phyloP scores from a whole-genome alignment of 2,888 invertebrate species.

The Buathra laborator region DNA sequence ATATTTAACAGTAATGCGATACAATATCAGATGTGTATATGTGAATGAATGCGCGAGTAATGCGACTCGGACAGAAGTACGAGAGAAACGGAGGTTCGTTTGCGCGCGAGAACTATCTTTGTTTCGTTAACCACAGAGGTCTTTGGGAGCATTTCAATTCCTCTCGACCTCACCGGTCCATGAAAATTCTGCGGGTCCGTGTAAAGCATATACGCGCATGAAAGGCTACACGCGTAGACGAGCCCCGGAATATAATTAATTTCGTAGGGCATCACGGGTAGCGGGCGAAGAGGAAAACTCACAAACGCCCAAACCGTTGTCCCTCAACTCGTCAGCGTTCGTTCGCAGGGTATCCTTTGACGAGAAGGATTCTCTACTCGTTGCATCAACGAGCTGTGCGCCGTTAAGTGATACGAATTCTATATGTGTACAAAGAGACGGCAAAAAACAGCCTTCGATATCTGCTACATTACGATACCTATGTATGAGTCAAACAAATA shows the following conservation, averaged over 20 bases:
- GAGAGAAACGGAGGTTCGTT: too few relatives aligned
- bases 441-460: too few relatives aligned
- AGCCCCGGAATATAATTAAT: constrained; percentile 66
- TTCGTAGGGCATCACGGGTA: constrained; percentile 46
- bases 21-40: too few relatives aligned
- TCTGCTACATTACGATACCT: too few relatives aligned
- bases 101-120: constrained; percentile 34
- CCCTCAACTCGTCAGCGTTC: constrained; percentile 52
- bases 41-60: too few relatives aligned
- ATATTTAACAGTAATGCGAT: too few relatives aligned
- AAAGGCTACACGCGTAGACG: constrained; percentile 8
- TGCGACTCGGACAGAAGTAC: too few relatives aligned
- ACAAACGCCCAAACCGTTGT: constrained; percentile 25
- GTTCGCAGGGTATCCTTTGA: constrained; percentile 55
- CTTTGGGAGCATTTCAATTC: constrained; percentile 27
- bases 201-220: constrained; percentile 3
- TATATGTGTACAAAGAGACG: too few relatives aligned
- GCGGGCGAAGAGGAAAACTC: constrained; percentile 37
- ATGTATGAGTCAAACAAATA: too few relatives aligned
- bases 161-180: background rate
- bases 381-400: constrained; percentile 8
- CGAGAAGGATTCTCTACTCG: constrained; percentile 38
- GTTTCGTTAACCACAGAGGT: constrained; percentile 2
- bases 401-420: constrained; percentile 1
- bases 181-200: background rate